Conservation (phyloP, 2,888 invertebrate species). For the Cryptocheilus praepositus region DNA sequence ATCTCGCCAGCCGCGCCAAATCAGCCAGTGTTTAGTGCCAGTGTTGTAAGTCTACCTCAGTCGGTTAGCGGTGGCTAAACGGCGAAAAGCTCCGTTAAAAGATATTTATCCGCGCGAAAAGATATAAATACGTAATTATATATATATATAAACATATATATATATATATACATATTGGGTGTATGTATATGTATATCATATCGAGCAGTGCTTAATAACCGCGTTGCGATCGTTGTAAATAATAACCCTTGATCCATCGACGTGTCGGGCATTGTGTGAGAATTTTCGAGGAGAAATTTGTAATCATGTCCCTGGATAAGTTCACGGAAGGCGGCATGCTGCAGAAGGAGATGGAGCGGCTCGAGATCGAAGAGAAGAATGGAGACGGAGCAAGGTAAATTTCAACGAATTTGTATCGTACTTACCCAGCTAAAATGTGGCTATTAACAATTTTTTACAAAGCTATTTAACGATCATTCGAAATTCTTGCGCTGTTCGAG, state of each 20-base stretch:
- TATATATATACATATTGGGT: slow-evolving; percentile 35
- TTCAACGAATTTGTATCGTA: not conserved
- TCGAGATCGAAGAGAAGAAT: slow-evolving; percentile 72
- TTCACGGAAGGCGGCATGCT: slow-evolving; percentile 66
- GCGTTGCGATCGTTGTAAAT: slow-evolving; percentile 41
- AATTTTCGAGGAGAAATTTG: slow-evolving; percentile 18
- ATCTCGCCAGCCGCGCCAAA: slow-evolving; percentile 30
- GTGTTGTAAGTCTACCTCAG: slow-evolving; percentile 59
- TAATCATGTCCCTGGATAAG: slow-evolving; percentile 71
- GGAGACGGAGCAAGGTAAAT: slow-evolving; percentile 70
- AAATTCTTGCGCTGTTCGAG: not conserved
- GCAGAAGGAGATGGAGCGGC: slow-evolving; percentile 71
- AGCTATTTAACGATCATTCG: not conserved
- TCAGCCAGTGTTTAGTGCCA: slow-evolving; percentile 59
- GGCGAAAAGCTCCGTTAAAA: slow-evolving; percentile 42
- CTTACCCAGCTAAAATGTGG: too few species aligned
- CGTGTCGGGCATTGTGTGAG: slow-evolving; percentile 40
- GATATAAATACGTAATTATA: slow-evolving; percentile 39
- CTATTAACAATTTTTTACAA: not conserved
- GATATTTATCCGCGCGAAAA: slow-evolving; percentile 39
- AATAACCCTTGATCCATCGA: slow-evolving; percentile 20
- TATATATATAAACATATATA: slow-evolving; percentile 43
- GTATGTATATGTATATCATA: slow-evolving; percentile 43
- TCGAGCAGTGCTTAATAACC: slow-evolving; percentile 42
- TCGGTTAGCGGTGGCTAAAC: slow-evolving; percentile 47